Evolutionary conservation across 2,888 invertebrate species (phyloP).

Genomic region (Phaonia tiefii): DNA sequence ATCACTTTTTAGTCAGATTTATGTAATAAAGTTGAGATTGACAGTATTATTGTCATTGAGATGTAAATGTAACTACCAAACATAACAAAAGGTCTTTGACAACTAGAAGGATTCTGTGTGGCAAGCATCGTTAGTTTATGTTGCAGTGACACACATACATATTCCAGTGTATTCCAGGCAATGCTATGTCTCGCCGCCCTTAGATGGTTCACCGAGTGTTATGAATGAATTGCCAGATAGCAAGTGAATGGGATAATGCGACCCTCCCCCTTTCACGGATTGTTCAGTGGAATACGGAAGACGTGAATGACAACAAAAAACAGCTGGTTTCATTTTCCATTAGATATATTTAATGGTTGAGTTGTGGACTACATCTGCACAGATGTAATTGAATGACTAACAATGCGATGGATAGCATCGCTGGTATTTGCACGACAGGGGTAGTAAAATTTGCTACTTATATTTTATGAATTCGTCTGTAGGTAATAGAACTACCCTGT

Average conservation of each 20-base stretch:
- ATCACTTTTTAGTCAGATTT: not conserved
- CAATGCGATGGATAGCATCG: too few species aligned
- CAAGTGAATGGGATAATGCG: not conserved
- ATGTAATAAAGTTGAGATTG: not conserved
- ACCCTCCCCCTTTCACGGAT: too few species aligned
- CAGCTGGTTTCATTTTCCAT: not conserved
- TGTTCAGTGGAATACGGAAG: not conserved
- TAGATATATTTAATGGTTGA: too few species aligned
- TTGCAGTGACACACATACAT: not conserved
- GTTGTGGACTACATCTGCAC: too few species aligned
- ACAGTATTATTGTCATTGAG: too few species aligned
- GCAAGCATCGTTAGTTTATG: not conserved
- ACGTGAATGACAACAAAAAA: not conserved
- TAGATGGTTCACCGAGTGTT: not conserved
- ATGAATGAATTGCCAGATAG: slow-evolving; percentile 1
- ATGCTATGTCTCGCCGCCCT: not conserved
- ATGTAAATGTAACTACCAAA: not conserved
- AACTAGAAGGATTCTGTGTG: not conserved
- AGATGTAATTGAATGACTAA: too few species aligned
- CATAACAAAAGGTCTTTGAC: not conserved
- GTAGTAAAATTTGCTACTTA: too few species aligned
- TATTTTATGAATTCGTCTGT: too few species aligned
- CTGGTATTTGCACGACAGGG: too few species aligned
- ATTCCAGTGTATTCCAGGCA: slow-evolving; percentile 1
- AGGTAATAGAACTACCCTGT: too few species aligned